Evolutionary conservation across 37 sponge, comb jelly and placozoan genomes (phyloP), one percentile per base, ranked within the genome.

Genomic region (Mnemiopsis leidyi): DNA sequence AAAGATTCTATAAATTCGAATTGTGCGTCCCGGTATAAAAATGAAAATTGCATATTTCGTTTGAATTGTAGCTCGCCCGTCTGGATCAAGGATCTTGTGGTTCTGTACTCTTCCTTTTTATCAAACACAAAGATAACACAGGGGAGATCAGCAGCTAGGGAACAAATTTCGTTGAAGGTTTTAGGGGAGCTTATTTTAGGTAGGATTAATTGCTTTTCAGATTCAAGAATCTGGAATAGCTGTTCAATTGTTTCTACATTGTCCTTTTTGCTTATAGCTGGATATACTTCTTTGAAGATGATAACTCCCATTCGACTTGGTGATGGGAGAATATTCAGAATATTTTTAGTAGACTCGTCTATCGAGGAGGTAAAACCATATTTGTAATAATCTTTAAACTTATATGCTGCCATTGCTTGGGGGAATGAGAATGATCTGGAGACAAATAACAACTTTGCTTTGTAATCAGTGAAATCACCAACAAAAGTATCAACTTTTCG

Each of bases 101-200:
- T 21, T 0, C 5, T 85, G 35, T 85, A 85, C 24, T 85, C 61
- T 23, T 38, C 90, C 39, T 85, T 85, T 23, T 39, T n/a, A 40
- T 36, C 90, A 26, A 85, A 33, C 29, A 85, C 90, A 85, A 85
- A 85, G 0, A 85, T 38, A 1, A 85, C 90, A 85, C 90, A 85
- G 2, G 90, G 90, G 1, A 39, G 32, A 13, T 38, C 61, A 9
- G 0, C 35, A 23, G 36, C 0, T 3, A 38, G n/a, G 1, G 40
- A 40, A 40, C 90, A 85, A 0, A 40, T 23, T 18, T 85, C 90
- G 23, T 85, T 61, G 25, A 85, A 85, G 38, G 48, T 85, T 39
- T 85, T 38, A 0, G 90, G 90, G 23, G 90, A 85, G 61, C 90
- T 40, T 40, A 85, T 85, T 39, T 85, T 85, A 28, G 90, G 90